Conservation (phyloP, 2,113 vertebrate species). For the Macaca nemestrina region DNA sequence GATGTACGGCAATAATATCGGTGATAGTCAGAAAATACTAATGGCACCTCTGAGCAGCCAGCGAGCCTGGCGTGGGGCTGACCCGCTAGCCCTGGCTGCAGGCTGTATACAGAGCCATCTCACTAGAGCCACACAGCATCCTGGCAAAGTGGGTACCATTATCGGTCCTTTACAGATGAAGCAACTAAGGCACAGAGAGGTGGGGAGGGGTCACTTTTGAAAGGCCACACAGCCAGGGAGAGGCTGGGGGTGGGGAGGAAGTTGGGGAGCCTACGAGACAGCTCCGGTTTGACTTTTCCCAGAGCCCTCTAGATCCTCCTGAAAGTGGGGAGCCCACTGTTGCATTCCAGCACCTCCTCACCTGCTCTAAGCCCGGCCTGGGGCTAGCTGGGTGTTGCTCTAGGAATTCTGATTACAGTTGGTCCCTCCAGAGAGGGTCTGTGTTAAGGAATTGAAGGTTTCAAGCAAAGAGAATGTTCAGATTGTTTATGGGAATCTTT, state of each 20-base stretch:
- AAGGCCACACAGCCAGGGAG: not conserved
- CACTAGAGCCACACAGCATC: not conserved
- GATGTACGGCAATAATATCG: not conserved
- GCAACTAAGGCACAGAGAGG: not conserved
- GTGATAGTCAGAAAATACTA: not conserved
- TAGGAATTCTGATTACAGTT: conserved; percentile 65
- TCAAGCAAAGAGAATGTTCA: not conserved
- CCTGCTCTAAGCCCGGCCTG: not conserved
- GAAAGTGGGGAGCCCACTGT: not conserved
- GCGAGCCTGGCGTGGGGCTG: not conserved
- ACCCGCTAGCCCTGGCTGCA: not conserved
- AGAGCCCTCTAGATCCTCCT: not conserved
- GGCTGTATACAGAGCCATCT: not conserved
- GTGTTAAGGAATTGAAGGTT: conserved; percentile 56
- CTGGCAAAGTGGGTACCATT: not conserved
- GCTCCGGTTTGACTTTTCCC: not conserved
- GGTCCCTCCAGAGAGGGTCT: conserved; percentile 49
- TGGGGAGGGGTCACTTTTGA: not conserved
- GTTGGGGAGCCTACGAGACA: not conserved
- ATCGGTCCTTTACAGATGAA: not conserved
- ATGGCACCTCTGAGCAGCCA: not conserved
- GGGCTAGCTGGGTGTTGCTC: conserved; percentile 64
- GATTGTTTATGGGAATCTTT: conserved; percentile 46
- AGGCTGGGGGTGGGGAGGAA: not conserved
- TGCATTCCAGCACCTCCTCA: not conserved